Evolutionary conservation across 2,797 vertebrate species (phyloP).

Genomic region (Mallotus villosus): DNA sequence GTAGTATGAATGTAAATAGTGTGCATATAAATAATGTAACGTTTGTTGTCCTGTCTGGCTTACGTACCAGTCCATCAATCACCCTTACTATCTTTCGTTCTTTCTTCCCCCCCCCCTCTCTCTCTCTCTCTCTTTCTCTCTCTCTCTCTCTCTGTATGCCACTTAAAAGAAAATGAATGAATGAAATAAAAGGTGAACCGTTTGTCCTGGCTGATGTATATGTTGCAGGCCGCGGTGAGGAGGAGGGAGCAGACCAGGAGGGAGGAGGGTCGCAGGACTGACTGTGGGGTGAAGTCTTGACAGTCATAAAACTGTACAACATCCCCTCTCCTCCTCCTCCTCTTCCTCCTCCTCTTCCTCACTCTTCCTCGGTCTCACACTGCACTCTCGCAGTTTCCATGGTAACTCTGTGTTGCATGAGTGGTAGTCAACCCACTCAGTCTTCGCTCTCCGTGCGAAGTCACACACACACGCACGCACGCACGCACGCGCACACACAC

Average conservation of each 20-base stretch:
- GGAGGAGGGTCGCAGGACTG: no score
- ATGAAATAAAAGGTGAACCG: not conserved
- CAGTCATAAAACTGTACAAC: conserved; percentile 26
- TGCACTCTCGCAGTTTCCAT: conserved; percentile 77
- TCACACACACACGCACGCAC: conserved; percentile 2
- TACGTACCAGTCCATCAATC: not conserved
- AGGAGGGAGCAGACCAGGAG: not conserved
- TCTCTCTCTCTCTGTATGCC: not conserved
- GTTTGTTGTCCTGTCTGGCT: no score
- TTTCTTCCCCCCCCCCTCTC: not conserved
- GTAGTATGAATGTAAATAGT: no score
- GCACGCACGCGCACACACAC: conserved; percentile 1
- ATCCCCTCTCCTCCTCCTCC: conserved; percentile 20
- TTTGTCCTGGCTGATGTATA: no score
- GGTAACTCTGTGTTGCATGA: conserved; percentile 76
- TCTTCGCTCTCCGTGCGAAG: conserved; percentile 10
- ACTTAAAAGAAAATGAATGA: conserved; percentile 29
- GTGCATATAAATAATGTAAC: no score
- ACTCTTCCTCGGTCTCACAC: conserved; percentile 58
- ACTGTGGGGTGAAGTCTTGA: not conserved
- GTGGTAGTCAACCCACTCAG: conserved; percentile 76
- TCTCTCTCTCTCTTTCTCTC: conserved; percentile 9
- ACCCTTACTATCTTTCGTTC: no score
- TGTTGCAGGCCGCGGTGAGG: not conserved
- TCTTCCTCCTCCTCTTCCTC: not conserved